phyloP scores from a whole-genome alignment of 2,113 vertebrate species.

The Scartelaos histophorus region DNA sequence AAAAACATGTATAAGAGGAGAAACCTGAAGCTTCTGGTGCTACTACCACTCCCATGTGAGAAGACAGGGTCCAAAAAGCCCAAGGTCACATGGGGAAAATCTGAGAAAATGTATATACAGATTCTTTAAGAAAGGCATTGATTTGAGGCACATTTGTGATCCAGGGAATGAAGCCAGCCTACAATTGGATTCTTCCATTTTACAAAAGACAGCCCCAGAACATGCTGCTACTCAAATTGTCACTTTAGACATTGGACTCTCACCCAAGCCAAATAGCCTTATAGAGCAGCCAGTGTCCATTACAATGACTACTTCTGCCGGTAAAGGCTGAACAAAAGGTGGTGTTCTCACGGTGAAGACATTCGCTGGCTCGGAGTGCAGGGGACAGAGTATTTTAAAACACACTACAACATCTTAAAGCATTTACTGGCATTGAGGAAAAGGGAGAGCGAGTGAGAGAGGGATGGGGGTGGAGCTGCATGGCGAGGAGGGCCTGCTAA shows the following conservation, averaged over 20 bases:
- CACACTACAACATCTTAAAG: conserved; percentile 73
- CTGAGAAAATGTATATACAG: background rate
- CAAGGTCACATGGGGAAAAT: background rate
- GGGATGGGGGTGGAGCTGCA: conserved; percentile 26
- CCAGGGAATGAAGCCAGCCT: background rate
- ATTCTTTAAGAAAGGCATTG: background rate
- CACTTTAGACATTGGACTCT: background rate
- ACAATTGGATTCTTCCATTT: background rate
- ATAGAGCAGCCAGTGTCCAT: conserved; percentile 9
- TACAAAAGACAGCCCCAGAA: background rate
- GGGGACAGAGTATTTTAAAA: conserved; percentile 64
- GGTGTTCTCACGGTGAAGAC: conserved; percentile 58
- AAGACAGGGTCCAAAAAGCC: background rate
- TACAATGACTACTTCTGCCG: conserved; percentile 8
- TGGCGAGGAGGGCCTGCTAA: conserved; percentile 35
- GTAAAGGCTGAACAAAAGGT: conserved; percentile 51
- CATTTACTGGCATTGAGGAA: conserved; percentile 66
- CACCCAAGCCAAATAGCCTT: background rate
- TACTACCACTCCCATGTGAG: too few species aligned
- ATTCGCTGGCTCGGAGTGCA: conserved; percentile 66
- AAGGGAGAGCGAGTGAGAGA: conserved; percentile 13
- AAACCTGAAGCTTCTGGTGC: too few species aligned
- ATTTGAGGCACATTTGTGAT: background rate
- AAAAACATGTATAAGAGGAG: too few species aligned
- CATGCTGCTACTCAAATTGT: background rate